phyloP scores from a whole-genome alignment of 1,140 invertebrate species.

The Diabrotica virgifera region DNA sequence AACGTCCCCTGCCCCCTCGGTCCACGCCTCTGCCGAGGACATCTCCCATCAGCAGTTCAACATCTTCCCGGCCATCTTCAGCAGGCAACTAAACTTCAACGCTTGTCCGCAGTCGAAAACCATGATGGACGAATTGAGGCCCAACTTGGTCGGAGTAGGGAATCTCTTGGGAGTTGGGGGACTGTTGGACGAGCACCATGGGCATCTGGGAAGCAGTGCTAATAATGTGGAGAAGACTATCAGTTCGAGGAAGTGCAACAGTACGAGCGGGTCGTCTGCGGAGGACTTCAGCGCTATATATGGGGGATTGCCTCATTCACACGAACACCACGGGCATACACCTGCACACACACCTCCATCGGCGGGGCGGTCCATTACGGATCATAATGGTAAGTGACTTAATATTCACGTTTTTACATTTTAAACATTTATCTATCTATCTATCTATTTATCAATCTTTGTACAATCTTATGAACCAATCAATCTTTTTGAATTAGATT shows the following conservation, averaged over 20 bases:
- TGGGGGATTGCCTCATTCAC: constrained; percentile 55
- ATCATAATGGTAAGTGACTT: constrained; percentile 54
- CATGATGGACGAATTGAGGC: constrained; percentile 79
- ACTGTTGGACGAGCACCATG: constrained; percentile 72
- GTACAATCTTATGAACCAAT: too few species aligned
- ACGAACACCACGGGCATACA: constrained; percentile 52
- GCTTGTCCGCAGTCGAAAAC: constrained; percentile 66
- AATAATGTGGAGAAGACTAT: constrained; percentile 57
- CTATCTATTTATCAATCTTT: too few species aligned
- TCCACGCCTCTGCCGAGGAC: constrained; percentile 52
- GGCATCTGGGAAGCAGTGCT: constrained; percentile 52
- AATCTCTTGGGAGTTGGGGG: constrained; percentile 73
- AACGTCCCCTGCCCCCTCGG: constrained; percentile 48
- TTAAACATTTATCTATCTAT: too few species aligned
- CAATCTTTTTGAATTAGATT: too few species aligned
- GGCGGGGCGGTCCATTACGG: constrained; percentile 55
- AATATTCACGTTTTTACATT: too few species aligned
- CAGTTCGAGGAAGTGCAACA: constrained; percentile 63
- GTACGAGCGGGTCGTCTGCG: constrained; percentile 68
- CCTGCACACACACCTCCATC: constrained; percentile 61
- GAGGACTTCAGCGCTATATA: constrained; percentile 79
- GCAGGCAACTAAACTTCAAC: constrained; percentile 78
- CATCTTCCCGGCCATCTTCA: constrained; percentile 85
- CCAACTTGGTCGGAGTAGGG: constrained; percentile 71
- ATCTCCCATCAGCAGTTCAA: constrained; percentile 78